A percentile compares a stretch with the other conserved stretches of the same genome.
Conservation (phyloP, 2,113 vertebrate genomes). For the Chauna torquata region DNA sequence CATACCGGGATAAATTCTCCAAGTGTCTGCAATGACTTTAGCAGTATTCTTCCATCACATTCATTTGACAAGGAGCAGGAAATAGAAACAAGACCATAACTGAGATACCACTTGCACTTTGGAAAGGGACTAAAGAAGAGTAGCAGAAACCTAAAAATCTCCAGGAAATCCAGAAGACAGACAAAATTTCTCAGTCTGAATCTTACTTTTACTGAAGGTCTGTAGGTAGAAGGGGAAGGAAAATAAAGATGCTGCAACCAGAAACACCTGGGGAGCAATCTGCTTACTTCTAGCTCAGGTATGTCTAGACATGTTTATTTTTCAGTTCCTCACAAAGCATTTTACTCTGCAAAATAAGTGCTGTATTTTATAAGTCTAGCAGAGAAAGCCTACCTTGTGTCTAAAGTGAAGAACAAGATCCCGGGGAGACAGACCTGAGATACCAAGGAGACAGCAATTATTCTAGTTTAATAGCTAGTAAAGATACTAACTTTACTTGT, state of each 20-base stretch:
- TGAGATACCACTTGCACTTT: background rate
- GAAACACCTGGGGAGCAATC: background rate
- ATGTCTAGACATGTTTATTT: background rate
- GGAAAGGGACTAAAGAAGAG: background rate
- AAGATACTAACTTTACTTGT: background rate
- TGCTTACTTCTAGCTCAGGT: background rate
- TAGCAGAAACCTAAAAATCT: background rate
- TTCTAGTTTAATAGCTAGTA: background rate
- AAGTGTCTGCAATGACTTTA: background rate
- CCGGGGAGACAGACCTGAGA: conserved; percentile 91
- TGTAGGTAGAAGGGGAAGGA: background rate
- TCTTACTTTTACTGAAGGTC: background rate
- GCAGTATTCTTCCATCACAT: background rate
- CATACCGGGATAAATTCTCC: background rate
- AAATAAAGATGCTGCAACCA: background rate
- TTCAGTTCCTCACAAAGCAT: background rate
- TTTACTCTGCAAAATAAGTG: background rate
- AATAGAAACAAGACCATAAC: background rate
- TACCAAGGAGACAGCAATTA: conserved; percentile 22
- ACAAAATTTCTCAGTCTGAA: background rate
- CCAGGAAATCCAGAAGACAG: background rate
- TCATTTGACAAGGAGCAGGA: background rate
- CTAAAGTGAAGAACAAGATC: conserved; percentile 96
- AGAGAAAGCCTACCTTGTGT: conserved; percentile 87
- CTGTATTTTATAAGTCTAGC: background rate